phyloP scores from a whole-genome alignment of 2,113 vertebrate species.

The Panthera uncia region DNA sequence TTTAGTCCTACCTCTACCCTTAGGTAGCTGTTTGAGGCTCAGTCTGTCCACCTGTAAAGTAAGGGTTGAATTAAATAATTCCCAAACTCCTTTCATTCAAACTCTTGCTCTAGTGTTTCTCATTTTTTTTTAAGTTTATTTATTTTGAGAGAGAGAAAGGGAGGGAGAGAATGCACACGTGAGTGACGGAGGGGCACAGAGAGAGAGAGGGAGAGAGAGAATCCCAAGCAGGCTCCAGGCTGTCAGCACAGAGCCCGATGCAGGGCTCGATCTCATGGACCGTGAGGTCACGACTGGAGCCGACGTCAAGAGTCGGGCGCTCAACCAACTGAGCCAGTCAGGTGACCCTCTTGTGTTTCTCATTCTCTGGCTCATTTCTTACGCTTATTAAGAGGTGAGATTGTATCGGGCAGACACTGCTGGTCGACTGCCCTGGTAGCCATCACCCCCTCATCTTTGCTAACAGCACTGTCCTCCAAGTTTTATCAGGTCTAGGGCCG shows the following conservation, averaged over 20 bases:
- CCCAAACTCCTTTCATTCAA: not conserved
- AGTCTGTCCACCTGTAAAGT: constrained; percentile 1
- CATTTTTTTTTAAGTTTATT: not conserved
- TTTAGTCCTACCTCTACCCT: not conserved
- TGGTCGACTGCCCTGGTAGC: not conserved
- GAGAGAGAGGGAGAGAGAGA: no score
- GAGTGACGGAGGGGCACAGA: no score
- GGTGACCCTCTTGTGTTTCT: not conserved
- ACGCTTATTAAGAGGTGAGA: not conserved
- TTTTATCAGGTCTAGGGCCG: not conserved
- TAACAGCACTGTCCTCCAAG: not conserved
- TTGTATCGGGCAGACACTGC: not conserved
- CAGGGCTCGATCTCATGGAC: no score
- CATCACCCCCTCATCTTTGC: not conserved
- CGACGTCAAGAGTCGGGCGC: no score
- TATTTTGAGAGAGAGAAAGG: no score
- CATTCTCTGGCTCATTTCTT: not conserved
- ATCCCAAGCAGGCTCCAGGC: no score
- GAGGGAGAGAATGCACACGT: no score
- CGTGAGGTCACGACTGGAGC: no score
- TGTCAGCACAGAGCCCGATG: no score
- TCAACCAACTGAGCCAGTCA: no score
- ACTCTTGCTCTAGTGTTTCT: not conserved
- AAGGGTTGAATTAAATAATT: not conserved
- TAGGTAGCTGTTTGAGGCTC: not conserved